These are phyloP conservation scores for Meteorus sp. DNA, from an alignment of 1,140 invertebrate genomes.

Conservation along the genomic window DNA sequence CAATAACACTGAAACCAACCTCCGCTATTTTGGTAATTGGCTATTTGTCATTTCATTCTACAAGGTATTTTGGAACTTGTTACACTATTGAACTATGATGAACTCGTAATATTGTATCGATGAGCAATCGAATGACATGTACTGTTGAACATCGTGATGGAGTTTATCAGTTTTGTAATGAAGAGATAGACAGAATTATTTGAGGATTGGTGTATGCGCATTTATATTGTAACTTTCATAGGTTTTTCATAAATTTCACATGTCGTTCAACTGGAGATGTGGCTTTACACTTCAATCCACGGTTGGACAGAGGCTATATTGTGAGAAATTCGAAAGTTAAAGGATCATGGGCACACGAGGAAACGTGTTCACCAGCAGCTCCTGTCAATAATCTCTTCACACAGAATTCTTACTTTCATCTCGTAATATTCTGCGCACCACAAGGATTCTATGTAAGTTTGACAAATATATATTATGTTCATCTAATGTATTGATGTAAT, in stretches of 20 bases:
- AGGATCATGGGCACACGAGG: conserved; percentile 71
- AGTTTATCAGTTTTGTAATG: not conserved
- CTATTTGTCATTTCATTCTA: conserved; percentile 46
- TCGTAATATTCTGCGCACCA: conserved; percentile 50
- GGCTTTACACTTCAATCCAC: conserved; percentile 79
- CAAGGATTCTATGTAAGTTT: conserved; percentile 47
- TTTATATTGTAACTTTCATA: conserved; percentile 37
- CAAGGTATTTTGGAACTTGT: conserved; percentile 36
- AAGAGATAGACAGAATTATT: too few relatives aligned
- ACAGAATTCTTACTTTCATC: conserved; percentile 45
- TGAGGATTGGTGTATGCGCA: too few relatives aligned
- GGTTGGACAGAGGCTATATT: conserved; percentile 72
- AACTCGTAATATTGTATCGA: not conserved
- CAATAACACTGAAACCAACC: conserved; percentile 43
- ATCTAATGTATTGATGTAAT: conserved; percentile 1
- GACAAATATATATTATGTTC: conserved; percentile 10
- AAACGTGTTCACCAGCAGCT: conserved; percentile 62
- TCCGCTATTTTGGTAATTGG: conserved; percentile 50
- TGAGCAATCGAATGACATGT: too few relatives aligned
- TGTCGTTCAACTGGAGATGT: conserved; percentile 64
- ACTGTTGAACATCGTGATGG: too few relatives aligned
- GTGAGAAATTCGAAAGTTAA: conserved; percentile 71
- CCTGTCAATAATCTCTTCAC: conserved; percentile 40
- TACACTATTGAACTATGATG: conserved; percentile 2
- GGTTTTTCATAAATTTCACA: conserved; percentile 68